Evolutionary conservation across 2,113 vertebrate species (phyloP).

Genomic region (Ptilorrhoa leucosticta): DNA sequence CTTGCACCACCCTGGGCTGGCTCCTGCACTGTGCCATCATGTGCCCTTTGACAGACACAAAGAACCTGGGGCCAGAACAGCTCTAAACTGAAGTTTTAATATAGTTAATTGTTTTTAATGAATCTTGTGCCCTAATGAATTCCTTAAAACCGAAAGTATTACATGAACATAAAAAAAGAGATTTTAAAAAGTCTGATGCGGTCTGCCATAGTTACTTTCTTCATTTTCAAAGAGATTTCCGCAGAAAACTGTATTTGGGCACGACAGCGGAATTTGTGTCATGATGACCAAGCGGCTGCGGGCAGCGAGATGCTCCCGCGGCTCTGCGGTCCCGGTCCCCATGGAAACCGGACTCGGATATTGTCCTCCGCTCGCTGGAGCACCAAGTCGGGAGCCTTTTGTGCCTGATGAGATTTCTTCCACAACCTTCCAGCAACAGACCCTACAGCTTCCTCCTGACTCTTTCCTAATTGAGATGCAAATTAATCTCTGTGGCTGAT

Average conservation of each 20-base stretch:
- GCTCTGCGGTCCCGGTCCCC: slow-evolving; percentile 80
- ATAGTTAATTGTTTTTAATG: not conserved
- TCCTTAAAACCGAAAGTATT: not conserved
- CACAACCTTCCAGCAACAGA: slow-evolving; percentile 76
- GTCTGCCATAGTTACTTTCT: not conserved
- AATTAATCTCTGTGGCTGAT: slow-evolving; percentile 93
- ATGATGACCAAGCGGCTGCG: slow-evolving; percentile 71
- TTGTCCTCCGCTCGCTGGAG: slow-evolving; percentile 80
- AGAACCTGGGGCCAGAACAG: not conserved
- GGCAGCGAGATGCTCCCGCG: slow-evolving; percentile 69
- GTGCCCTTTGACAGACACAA: not conserved
- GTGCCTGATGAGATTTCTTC: slow-evolving; percentile 86
- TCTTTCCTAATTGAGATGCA: slow-evolving; percentile 92
- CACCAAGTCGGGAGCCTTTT: slow-evolving; percentile 79
- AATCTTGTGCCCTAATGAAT: not conserved
- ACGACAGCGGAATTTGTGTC: slow-evolving; percentile 72
- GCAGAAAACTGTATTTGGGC: slow-evolving; percentile 49
- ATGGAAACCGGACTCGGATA: slow-evolving; percentile 84
- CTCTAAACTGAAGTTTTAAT: not conserved
- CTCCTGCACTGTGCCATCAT: not conserved
- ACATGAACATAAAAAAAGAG: not conserved
- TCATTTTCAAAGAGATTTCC: slow-evolving; percentile 30
- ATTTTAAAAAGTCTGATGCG: not conserved
- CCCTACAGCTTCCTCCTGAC: slow-evolving; percentile 75
- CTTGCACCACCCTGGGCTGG: not conserved